These are phyloP conservation scores for Brachystomella parvula DNA, from an alignment of 1,140 invertebrate species.

Conservation along the genomic window DNA sequence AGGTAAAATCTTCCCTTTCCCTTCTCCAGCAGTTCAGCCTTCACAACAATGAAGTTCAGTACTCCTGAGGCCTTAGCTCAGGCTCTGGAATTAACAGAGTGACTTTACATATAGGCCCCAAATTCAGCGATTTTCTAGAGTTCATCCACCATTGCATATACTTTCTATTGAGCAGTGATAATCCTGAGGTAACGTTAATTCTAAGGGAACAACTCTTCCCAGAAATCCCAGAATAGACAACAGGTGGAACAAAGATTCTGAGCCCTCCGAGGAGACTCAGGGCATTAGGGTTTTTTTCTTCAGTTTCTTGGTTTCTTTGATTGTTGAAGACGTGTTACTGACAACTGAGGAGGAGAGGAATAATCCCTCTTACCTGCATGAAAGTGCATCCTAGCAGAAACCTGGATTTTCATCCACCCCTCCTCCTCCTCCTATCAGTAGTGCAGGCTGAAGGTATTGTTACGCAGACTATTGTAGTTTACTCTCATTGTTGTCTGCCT, in stretches of 20 bases:
- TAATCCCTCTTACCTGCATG: too few species aligned
- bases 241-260: slow-evolving; percentile 4
- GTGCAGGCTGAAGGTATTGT: slow-evolving; percentile 7
- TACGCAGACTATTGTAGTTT: background rate
- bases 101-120: too few species aligned
- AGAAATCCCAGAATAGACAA: slow-evolving; percentile 6
- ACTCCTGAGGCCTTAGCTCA: too few species aligned
- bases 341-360: background rate
- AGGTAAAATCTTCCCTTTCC: background rate
- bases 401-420: background rate
- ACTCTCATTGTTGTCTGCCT: background rate
- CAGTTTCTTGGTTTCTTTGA: slow-evolving; percentile 9
- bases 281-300: background rate
- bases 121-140: background rate
- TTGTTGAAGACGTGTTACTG: background rate
- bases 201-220: background rate
- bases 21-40: background rate
- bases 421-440: background rate
- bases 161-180: background rate
- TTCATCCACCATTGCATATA: background rate
- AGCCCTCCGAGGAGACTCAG: background rate
- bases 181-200: background rate
- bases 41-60: background rate
- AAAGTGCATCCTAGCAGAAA: too few species aligned
- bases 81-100: too few species aligned